These are phyloP conservation scores for Glaucidium brasilianum DNA, from an alignment of 2,113 vertebrate species.

Conservation along the genomic window DNA sequence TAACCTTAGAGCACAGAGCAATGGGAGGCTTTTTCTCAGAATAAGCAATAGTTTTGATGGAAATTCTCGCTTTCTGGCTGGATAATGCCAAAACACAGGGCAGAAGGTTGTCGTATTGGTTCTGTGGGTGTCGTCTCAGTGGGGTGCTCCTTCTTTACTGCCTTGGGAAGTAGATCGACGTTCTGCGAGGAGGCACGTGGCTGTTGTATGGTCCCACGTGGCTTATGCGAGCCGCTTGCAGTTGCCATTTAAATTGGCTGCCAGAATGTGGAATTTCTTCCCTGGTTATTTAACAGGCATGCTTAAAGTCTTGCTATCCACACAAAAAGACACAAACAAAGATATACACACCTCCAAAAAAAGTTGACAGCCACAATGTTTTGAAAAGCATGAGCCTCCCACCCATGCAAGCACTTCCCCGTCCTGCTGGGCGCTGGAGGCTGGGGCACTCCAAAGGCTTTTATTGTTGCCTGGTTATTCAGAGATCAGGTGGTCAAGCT, in stretches of 20 bases:
- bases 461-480: not conserved
- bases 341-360: not conserved
- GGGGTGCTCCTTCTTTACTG: not conserved
- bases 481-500: not conserved
- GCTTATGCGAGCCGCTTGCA: not conserved
- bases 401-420: not conserved
- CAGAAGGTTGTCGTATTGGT: not conserved
- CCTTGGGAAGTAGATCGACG: not conserved
- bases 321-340: not conserved
- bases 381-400: not conserved
- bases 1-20: not conserved
- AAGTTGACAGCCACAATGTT: not conserved
- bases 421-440: accelerated
- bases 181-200: not conserved
- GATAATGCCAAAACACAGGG: not conserved
- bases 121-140: not conserved
- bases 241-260: not conserved
- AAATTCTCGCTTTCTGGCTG: not conserved
- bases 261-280: not conserved
- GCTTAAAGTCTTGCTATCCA: not conserved
- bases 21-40: not conserved
- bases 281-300: not conserved
- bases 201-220: not conserved
- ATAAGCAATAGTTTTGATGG: not conserved
- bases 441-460: not conserved